These are phyloP conservation scores for Erpobdella octoculata DNA, from an alignment of 2,888 invertebrate species.

Conservation along the genomic window DNA sequence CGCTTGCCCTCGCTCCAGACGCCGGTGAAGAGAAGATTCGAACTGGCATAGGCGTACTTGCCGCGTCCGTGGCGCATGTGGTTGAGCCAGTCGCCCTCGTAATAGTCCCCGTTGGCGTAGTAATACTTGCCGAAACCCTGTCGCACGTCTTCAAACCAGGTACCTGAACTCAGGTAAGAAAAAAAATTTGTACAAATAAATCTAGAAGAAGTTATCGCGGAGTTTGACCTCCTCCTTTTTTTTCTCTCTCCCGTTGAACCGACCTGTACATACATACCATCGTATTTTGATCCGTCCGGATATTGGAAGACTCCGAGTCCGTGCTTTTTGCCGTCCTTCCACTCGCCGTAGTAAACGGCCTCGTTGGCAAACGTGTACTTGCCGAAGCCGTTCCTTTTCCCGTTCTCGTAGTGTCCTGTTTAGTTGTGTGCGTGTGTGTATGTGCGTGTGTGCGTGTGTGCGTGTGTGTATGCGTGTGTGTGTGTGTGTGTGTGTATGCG, in stretches of 20 bases:
- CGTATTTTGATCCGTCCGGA: conserved; percentile 77
- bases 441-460: not conserved
- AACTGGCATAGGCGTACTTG: conserved; percentile 41
- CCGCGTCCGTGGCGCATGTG: conserved; percentile 52
- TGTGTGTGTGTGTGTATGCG: too few relatives aligned
- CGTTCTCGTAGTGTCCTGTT: conserved; percentile 61
- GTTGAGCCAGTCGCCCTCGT: conserved; percentile 52
- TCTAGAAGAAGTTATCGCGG: too few relatives aligned
- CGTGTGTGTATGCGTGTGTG: too few relatives aligned
- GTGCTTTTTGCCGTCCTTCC: conserved; percentile 70
- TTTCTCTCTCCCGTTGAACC: too few relatives aligned
- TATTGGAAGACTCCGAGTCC: conserved; percentile 74
- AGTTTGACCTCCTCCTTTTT: too few relatives aligned
- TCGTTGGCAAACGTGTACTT: conserved; percentile 59
- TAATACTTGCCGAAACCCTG: conserved; percentile 51
- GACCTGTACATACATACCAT: conserved; percentile 55
- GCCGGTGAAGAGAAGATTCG: conserved; percentile 27
- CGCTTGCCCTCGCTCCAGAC: conserved; percentile 24
- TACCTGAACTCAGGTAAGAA: conserved; percentile 40
- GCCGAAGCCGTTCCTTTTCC: conserved; percentile 73
- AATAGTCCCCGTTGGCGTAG: conserved; percentile 51
- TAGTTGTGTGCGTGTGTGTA: not conserved
- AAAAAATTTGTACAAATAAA: too few relatives aligned
- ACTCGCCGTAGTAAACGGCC: conserved; percentile 66
- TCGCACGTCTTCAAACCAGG: conserved; percentile 52